phyloP scores from a whole-genome alignment of 1,140 invertebrate genomes.

The Procambarus clarkii region DNA sequence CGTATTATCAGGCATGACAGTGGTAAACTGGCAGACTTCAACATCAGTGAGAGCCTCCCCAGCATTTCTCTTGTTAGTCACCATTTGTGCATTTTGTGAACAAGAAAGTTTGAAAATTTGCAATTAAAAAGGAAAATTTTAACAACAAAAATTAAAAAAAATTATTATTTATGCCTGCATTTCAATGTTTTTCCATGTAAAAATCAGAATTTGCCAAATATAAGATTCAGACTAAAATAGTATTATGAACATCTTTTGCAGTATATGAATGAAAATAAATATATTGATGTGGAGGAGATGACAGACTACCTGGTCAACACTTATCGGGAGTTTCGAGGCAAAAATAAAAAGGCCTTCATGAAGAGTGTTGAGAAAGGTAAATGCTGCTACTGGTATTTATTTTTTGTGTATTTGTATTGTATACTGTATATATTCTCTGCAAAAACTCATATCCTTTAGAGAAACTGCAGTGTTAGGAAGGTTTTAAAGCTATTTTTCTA shows the following conservation, averaged over 20 bases:
- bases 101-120: no score
- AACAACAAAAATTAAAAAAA: not conserved
- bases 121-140: not conserved
- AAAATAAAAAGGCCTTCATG: conserved; percentile 28
- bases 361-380: conserved; percentile 30
- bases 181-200: not conserved
- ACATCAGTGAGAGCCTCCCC: not conserved
- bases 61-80: no score
- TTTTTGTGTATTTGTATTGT: no score
- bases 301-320: conserved; percentile 35
- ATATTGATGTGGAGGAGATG: conserved; percentile 58
- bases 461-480: no score
- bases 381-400: not conserved
- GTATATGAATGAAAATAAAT: conserved; percentile 42
- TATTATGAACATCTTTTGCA: conserved; percentile 18
- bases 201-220: not conserved
- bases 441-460: no score
- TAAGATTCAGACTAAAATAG: not conserved
- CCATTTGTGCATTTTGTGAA: no score
- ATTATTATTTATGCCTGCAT: not conserved
- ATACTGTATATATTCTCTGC: no score
- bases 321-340: conserved; percentile 27
- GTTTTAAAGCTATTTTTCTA: no score
- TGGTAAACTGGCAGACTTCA: not conserved
- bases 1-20: not conserved